Evolutionary conservation across 2,888 invertebrate genomes (phyloP), one percentile per base, ranked within the genome.

Genomic region (Spodoptera picta): DNA sequence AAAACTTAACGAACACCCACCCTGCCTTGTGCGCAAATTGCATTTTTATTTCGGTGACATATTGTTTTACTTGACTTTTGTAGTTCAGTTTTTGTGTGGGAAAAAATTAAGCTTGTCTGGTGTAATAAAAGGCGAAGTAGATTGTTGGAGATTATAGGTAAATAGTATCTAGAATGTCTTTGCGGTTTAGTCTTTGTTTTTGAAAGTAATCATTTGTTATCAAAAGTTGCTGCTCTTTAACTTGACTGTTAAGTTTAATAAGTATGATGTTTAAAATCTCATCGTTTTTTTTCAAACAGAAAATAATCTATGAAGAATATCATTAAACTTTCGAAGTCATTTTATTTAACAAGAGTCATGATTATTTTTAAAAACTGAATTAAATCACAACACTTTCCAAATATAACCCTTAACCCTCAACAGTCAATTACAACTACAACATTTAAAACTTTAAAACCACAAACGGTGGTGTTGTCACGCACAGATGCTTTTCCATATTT

Each of bases 1-100:
- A 94, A 94, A 93, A 93, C 92, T 90, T 94, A 94, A 94, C 94
- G 93, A 83, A 77, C 84, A 77, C 57, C 67, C 85, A 79, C 76
- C 77, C 73, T 74, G 74, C 72, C 79, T 78, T 75, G 49, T 69
- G 75, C 67, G 65, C 55, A 54, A 79, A 66, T 49, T 49, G 55
- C 36, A 51, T 58, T 57, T 44, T 36, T 27, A 24, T 24, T 7
- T 44, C n/a, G 49, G 71, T 75, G 55, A 46, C 53, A 75, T 72
- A 74, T 63, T 57, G 64, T 69, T 60, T 60, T 50, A 5, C 6
- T 12, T 9, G 12, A 48, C 53, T 24, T 49, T 51, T 23, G 58
- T 58, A 23, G 12, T 55, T 62, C 12, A 23, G 10, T 36, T 19
- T 7, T 42, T 41, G 57, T 58, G 45, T 73, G 74, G 69, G 58